A percentile compares a stretch with the other conserved stretches of the same genome.
Conservation (phyloP, 2,888 invertebrate genomes). For the Diploptera punctata region DNA sequence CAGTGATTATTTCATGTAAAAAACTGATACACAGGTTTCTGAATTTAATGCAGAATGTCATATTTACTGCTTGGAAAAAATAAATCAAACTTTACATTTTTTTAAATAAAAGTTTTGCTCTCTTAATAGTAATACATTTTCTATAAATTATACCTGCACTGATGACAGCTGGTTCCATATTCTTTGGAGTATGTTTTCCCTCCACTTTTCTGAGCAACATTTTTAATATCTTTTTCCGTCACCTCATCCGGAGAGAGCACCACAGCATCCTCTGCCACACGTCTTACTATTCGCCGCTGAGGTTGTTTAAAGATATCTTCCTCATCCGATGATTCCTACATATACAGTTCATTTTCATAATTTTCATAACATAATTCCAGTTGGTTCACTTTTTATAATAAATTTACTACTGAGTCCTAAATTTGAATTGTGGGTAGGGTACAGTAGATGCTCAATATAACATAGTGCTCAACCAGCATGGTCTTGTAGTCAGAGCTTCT, state of each 20-base stretch:
- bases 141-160: constrained; percentile 13
- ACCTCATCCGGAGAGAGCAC: background rate
- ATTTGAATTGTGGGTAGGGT: background rate
- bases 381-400: no score
- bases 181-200: constrained; percentile 2
- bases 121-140: no score
- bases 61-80: no score
- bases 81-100: no score
- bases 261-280: background rate
- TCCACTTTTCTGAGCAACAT: constrained; percentile 11
- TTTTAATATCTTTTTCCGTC: constrained; percentile 1
- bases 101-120: no score
- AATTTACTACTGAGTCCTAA: background rate
- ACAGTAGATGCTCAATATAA: background rate
- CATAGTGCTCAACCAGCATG: background rate
- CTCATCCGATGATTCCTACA: background rate
- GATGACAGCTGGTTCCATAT: constrained; percentile 11
- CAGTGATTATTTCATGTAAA: no score
- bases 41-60: no score
- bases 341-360: background rate
- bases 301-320: background rate
- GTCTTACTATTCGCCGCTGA: background rate
- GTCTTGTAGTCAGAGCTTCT: no score
- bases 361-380: no score
- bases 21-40: no score